Evolutionary conservation across 1,140 invertebrate species (phyloP), one percentile per base, ranked within the genome.

Genomic region (Planococcus citri): DNA sequence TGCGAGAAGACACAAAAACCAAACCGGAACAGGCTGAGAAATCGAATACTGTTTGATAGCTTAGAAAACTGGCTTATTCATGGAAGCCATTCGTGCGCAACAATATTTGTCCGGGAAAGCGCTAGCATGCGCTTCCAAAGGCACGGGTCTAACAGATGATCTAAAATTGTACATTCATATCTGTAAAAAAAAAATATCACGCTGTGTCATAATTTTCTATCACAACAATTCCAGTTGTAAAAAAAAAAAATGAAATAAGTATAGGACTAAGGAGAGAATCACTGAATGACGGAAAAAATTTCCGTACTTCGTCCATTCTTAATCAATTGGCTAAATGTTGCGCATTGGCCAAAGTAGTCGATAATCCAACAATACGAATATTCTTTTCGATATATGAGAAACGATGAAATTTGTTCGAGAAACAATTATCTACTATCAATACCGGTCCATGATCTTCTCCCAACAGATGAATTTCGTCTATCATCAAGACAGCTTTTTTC

Each of bases 61-160:
- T 81, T 95, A 90, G 80, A 93, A 99, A 1, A 92, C 90, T n/a
- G 97, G 96, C 76, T 95, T 92, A 80, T 99, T 99, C 97, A 99
- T 99, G 0, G 95, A 93, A 38, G 95, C 92, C 97, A 99, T 99
- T 71, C 97, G 84, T 0, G 97, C 97, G 78, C 97, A 99, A 80
- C 99, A 99, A 78, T 99, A 94, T 75, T 97, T 95, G 0, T 94
- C 95, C 1, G 93, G 88, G 78, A 94, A 97, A 0, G 95, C 95
- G 70, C 86, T 82, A 70, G 97, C 92, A 75, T 97, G 94, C 29
- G 98, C 94, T 80, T 97, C 92, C 27, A 99, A 80, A 3, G 96
- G 97, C 3, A 99, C 96, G 6, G 97, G 97, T 38, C 97, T 84
- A 3, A 99, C 97, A 0, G 93, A 94, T 0, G 97, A 95, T 70